Base-by-base conservation (phyloP, 2,888 invertebrate species). In the Agonopterix subpropinquella region DNA sequence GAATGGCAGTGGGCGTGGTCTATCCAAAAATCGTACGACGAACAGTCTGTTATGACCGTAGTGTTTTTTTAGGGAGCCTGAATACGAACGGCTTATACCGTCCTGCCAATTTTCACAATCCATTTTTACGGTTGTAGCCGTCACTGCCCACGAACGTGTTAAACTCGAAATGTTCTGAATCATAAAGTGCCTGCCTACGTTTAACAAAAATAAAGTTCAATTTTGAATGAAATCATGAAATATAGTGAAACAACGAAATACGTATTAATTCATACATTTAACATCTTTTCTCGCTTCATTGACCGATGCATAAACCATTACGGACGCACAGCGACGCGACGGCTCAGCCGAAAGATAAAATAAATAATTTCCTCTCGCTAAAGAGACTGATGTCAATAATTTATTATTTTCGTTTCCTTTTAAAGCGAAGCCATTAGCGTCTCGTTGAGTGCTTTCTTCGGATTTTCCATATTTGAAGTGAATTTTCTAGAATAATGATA, bases 371-470 rank as follows among this genome's bases (percentile, higher is more conserved):
- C 59, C 63, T 63, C 66, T 65, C 65, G 66, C 71, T 68, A 74
- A 73, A 73, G 65, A 75, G 71, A 69, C 68, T 73, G 72, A 74
- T 78, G 80, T 81, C 80, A 82, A 85, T 83, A 83, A 82, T 78
- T 80, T 80, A 81, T 84, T 81, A 80, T 82, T 79, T 82, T 82
- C 77, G 69, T 77, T 80, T 77, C 76, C 77, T 76, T 77, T 75
- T 71, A 79, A 81, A 80, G 73, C 70, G 74, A 70, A 55, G 75
- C 81, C 80, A 82, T 84, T 83, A 84, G 75, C 70, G 72, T 59
- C 63, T 58, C 64, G 71, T 56, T 70, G 78, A 80, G 81, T 77
- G 79, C 77, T 77, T 60, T 65, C 64, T 64, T 72, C 69, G 65
- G 75, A 80, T 73, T 73, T 76, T 75, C 64, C 65, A 59, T 65